Percentiles rank a stretch among this genome's conserved stretches.
These are phyloP conservation scores for Tetramorium alpestre DNA, from an alignment of 1,140 invertebrate species.

Conservation along the genomic window DNA sequence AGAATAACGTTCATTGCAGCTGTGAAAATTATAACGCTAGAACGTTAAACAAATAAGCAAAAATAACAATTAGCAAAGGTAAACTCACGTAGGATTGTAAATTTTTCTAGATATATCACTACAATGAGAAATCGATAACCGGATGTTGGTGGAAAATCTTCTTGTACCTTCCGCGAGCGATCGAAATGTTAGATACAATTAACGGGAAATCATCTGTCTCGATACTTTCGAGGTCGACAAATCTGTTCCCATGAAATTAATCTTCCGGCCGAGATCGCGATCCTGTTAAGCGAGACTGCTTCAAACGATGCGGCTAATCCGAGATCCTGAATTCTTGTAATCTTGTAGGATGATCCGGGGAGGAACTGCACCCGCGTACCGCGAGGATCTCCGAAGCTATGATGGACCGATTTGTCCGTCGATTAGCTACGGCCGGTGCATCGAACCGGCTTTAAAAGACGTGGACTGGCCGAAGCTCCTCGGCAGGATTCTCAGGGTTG, in stretches of 20 bases:
- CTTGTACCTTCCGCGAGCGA: not conserved
- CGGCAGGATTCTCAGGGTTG: not conserved
- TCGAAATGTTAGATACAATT: conserved; percentile 35
- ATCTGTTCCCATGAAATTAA: conserved; percentile 61
- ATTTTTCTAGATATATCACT: not conserved
- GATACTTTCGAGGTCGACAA: conserved; percentile 13
- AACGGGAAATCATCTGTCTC: conserved; percentile 50
- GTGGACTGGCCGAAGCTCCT: not conserved
- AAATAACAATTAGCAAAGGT: not conserved
- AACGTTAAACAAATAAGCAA: too few species aligned
- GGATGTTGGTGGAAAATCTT: not conserved
- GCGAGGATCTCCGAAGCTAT: not conserved
- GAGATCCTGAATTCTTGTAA: conserved; percentile 23
- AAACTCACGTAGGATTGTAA: not conserved
- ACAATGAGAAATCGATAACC: not conserved
- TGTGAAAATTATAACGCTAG: not conserved
- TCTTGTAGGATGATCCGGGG: conserved; percentile 51
- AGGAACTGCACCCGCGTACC: conserved; percentile 42
- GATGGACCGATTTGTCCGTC: conserved; percentile 27
- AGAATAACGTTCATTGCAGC: not conserved
- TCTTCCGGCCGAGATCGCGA: conserved; percentile 29
- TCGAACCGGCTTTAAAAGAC: conserved; percentile 22
- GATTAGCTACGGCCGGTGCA: conserved; percentile 49
- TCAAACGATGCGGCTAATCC: conserved; percentile 53
- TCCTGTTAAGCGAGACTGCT: conserved; percentile 60